A percentile compares a stretch with the other conserved stretches of the same genome.
phyloP scores from a whole-genome alignment of 2,797 vertebrate genomes.

The Myripristis murdjan region DNA sequence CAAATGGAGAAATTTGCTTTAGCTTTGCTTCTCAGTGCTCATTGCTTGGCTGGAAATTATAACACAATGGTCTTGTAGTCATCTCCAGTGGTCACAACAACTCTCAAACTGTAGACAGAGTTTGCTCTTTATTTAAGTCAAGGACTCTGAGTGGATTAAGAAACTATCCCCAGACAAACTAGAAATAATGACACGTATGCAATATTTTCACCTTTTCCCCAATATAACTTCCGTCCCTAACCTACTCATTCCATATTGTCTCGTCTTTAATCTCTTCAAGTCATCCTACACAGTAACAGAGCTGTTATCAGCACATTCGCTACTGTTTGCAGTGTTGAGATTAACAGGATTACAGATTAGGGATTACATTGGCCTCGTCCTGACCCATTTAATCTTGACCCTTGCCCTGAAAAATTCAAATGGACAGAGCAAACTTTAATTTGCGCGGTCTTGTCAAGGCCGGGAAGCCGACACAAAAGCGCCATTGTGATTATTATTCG shows the following conservation, averaged over 20 bases:
- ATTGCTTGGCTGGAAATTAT: slow-evolving; percentile 25
- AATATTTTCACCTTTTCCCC: slow-evolving; percentile 7
- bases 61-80: slow-evolving; percentile 19
- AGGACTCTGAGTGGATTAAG: slow-evolving; percentile 10
- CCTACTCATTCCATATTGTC: slow-evolving; percentile 53
- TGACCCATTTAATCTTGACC: slow-evolving; percentile 75
- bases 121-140: slow-evolving; percentile 15
- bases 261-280: slow-evolving; percentile 70
- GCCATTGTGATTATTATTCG: slow-evolving; percentile 33
- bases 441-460: slow-evolving; percentile 6
- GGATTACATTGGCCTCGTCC: slow-evolving; percentile 78
- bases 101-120: neutral
- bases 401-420: slow-evolving; percentile 23
- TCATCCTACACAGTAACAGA: slow-evolving; percentile 53
- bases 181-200: neutral
- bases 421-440: slow-evolving; percentile 28
- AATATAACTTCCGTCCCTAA: slow-evolving; percentile 12
- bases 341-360: slow-evolving; percentile 86
- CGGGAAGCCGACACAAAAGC: slow-evolving; percentile 39
- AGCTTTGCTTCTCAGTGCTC: slow-evolving; percentile 40
- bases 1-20: slow-evolving; percentile 61
- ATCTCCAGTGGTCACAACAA: slow-evolving; percentile 12
- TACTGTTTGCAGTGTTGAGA: slow-evolving; percentile 81
- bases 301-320: slow-evolving; percentile 78
- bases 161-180: neutral